Evolutionary conservation across 2,113 vertebrate species (phyloP), one percentile per base, ranked within the genome.

Genomic region (Lepus timidus): DNA sequence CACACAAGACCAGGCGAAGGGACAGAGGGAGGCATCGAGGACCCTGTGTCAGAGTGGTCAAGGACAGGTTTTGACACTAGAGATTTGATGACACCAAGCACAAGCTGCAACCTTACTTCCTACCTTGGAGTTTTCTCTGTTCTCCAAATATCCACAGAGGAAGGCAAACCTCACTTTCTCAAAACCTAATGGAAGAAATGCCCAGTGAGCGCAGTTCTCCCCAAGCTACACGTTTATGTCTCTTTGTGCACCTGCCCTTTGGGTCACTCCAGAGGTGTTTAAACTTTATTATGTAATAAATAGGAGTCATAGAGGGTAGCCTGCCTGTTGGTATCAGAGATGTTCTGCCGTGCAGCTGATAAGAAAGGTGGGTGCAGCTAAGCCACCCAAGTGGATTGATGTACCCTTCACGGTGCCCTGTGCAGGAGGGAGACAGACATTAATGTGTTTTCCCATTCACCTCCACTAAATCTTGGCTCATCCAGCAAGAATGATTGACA

Each of bases 401-500:
- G 20, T 62, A 11, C 7, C 14, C 3, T 9, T 27, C 4, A 0
- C 20, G 79, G 55, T 4, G 9, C 29, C 51, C 23, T 44, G 4
- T 23, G n/a, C 27, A 2, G 33, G 61, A 9, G 86, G 83, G 29
- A 86, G 58, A 68, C 6, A 27, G 33, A 73, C 70, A 51, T 84
- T n/a, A 90, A 20, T 86, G 55, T 91, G 78, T 39, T 76, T 80
- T 7, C 64, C 81, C 79, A 20, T 62, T 90, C 86, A 87, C 80
- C 62, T 91, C 64, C 64, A 49, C 27, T 84, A 65, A 90, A 71
- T 83, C 85, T 90, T 67, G 87, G 76, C 87, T 96, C 90, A 93
- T 93, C n/a, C 74, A 55, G 67, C 51, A n/a, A 65, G 51, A 88
- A 39, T 97, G 97, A 97, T 36, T 97, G 97, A 97, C 93, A 96